These are phyloP conservation scores for Andrena praecox DNA, from an alignment of 2,888 invertebrate genomes.

Conservation along the genomic window DNA sequence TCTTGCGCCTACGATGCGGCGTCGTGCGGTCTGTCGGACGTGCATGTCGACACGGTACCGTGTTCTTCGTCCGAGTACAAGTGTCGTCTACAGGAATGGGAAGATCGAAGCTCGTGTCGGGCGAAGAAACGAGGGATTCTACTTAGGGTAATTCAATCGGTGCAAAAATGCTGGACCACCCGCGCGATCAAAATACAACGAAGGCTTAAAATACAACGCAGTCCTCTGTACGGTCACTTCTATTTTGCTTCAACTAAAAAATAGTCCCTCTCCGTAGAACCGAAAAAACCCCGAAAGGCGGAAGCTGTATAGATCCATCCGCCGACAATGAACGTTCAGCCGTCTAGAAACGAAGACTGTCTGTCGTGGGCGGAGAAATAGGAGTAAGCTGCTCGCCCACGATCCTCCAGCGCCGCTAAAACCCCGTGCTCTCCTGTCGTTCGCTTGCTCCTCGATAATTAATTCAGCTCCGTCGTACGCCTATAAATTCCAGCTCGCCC, in stretches of 20 bases:
- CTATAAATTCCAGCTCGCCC: slow-evolving; percentile 71
- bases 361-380: slow-evolving; percentile 15
- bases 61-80: slow-evolving; percentile 8
- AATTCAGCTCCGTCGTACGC: slow-evolving; percentile 65
- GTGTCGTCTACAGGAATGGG: not conserved
- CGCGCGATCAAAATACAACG: not conserved
- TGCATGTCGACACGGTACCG: slow-evolving; percentile 31
- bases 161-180: not conserved
- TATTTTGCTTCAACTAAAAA: no score
- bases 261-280: no score
- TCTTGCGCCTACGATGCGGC: slow-evolving; percentile 56
- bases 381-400: slow-evolving; percentile 30
- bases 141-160: not conserved
- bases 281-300: not conserved
- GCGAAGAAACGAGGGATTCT: not conserved
- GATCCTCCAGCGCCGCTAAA: slow-evolving; percentile 11
- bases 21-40: slow-evolving; percentile 17
- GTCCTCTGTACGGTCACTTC: no score
- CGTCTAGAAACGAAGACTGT: slow-evolving; percentile 25
- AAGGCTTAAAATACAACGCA: not conserved
- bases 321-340: no score
- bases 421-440: not conserved
- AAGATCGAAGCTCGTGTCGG: not conserved
- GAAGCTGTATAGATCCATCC: not conserved
- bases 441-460: slow-evolving; percentile 56